A percentile compares a stretch with the other conserved stretches of the same genome.
Evolutionary conservation across 2,888 invertebrate genomes (phyloP).

Genomic region (Drosophila planitibia): DNA sequence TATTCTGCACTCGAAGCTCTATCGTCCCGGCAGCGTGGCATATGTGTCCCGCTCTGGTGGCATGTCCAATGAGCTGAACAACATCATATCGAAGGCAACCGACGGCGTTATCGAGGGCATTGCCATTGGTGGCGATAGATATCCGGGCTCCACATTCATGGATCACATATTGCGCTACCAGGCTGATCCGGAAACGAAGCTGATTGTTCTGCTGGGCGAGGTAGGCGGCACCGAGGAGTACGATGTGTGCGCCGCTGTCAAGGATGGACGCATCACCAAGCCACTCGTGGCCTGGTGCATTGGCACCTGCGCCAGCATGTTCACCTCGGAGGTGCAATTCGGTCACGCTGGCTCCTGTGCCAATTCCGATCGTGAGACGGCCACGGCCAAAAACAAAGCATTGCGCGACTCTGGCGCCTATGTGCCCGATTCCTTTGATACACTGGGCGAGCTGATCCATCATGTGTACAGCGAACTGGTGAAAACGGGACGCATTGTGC

Average conservation of each 20-base stretch:
- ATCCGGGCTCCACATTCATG: slow-evolving; percentile 99
- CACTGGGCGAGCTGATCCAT: slow-evolving; percentile 92
- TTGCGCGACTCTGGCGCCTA: slow-evolving; percentile 93
- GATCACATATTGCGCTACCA: slow-evolving; percentile 97
- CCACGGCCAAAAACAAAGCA: slow-evolving; percentile 95
- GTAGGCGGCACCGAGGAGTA: slow-evolving; percentile 99
- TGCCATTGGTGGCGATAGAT: slow-evolving; percentile 98
- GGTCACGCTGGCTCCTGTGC: slow-evolving; percentile 99
- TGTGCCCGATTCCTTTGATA: slow-evolving; percentile 97
- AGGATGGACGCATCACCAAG: slow-evolving; percentile 93
- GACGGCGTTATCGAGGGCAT: slow-evolving; percentile 99
- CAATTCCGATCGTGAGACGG: slow-evolving; percentile 96
- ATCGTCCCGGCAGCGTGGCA: slow-evolving; percentile 98
- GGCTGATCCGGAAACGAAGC: slow-evolving; percentile 93
- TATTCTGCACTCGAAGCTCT: slow-evolving; percentile 97
- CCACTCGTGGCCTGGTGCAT: slow-evolving; percentile 99
- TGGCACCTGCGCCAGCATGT: slow-evolving; percentile 95
- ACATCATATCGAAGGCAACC: slow-evolving; percentile 97
- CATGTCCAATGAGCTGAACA: slow-evolving; percentile 99
- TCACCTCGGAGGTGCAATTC: slow-evolving; percentile 96
- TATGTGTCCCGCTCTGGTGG: slow-evolving; percentile 99
- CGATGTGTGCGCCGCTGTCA: slow-evolving; percentile 95
- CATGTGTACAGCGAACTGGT: slow-evolving; percentile 92
- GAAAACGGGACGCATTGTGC: slow-evolving; percentile 92
- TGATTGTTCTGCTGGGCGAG: slow-evolving; percentile 98